Conservation (phyloP, 2,113 vertebrate genomes). For the Heliornis fulica region DNA sequence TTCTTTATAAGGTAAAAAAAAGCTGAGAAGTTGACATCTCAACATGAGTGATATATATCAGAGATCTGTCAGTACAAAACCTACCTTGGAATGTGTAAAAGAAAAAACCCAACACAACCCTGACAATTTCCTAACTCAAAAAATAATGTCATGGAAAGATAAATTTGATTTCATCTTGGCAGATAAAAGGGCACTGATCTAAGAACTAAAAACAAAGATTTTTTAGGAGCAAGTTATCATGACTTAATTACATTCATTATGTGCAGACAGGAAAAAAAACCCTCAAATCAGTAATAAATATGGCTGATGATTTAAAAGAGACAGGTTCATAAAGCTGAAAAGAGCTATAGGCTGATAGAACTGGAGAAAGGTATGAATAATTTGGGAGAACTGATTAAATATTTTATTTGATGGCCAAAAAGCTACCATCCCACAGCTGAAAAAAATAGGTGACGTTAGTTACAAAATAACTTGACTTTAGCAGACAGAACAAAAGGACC, state of each 20-base stretch:
- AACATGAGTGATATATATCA: slow-evolving; percentile 7
- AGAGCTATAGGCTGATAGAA: neutral
- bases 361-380: slow-evolving; percentile 28
- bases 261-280: neutral
- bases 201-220: slow-evolving; percentile 11
- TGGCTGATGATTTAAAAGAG: slow-evolving; percentile 10
- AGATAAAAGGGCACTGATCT: slow-evolving; percentile 45
- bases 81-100: neutral
- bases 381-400: slow-evolving; percentile 49
- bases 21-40: neutral
- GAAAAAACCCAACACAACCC: neutral
- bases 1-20: neutral
- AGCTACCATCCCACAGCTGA: neutral
- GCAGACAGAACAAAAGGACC: slow-evolving; percentile 1
- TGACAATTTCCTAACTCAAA: slow-evolving; percentile 17
- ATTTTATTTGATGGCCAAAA: slow-evolving; percentile 57
- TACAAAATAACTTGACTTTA: slow-evolving; percentile 3
- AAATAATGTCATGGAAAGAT: neutral
- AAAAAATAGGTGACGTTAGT: slow-evolving; percentile 2
- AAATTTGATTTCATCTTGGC: slow-evolving; percentile 18
- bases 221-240: slow-evolving; percentile 16
- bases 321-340: slow-evolving; percentile 34
- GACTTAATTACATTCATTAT: slow-evolving; percentile 34
- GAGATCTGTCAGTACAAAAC: slow-evolving; percentile 7
- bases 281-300: slow-evolving; percentile 14